Base-by-base conservation (phyloP, 2,888 invertebrate species). In the Nomada fucata region DNA sequence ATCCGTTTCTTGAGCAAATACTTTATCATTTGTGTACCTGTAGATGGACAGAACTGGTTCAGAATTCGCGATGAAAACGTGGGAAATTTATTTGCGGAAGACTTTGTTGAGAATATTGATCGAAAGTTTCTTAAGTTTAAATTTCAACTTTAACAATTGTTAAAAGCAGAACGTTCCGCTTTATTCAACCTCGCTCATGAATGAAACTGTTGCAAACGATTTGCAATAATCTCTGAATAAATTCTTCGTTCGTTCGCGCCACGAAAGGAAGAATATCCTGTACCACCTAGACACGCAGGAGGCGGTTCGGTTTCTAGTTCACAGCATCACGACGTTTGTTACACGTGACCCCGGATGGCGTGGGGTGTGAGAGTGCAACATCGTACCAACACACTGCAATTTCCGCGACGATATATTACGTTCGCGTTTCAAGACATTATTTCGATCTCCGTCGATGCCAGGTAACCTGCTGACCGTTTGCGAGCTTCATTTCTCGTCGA, bases 391-490 rank as follows among this genome's bases (percentile, higher is more conserved):
- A 82, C 81, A 57, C 61, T 75, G 75, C 75, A 79, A 82, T 82
- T 82, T 82, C 81, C 80, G 65, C 11, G 65, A 63, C 81, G 57
- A 82, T 82, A 82, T 60, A 82, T 82, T 82, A 80, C 36, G 81
- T 63, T 68, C 71, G 76, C 71, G 70, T 74, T 68, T 76, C 69
- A 68, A 72, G 73, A 26, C 74, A 77, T 83, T 81, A 77, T 77
- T 81, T 74, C 36, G 65, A 42, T 59, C 76, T 65, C 70, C 77
- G 42, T 75, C 64, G 69, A 69, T 79, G 75, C 36, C 77, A 36
- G 47, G 53, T 61, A 79, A 74, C 69, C 65, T 64, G 64, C 75
- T 65, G 61, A 63, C 60, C 52, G 53, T 7, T 7, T 53, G 29
- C 26, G 50, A 60, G 63, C 65, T 69, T 74, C 68, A 79, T 72